A percentile compares a stretch with the other conserved stretches of the same genome.
These are phyloP conservation scores for Apaloderma vittatum DNA, from an alignment of 2,113 vertebrate species.

Conservation along the genomic window DNA sequence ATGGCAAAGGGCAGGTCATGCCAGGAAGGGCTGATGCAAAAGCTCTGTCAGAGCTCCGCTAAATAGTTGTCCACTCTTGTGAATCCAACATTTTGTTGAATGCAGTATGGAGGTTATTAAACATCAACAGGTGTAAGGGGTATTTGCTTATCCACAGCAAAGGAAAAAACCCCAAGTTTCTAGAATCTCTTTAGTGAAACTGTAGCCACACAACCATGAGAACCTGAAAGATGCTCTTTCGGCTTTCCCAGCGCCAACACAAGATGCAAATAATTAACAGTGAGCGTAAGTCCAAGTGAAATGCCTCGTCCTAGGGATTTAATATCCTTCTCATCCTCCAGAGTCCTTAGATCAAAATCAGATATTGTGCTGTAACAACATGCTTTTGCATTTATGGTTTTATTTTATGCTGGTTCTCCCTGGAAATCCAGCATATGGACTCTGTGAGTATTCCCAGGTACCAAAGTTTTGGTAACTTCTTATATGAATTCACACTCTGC, in stretches of 20 bases:
- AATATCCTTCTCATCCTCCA: background rate
- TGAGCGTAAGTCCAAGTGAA: background rate
- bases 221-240: background rate
- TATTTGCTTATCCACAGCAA: background rate
- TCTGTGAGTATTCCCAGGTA: background rate
- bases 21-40: background rate
- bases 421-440: background rate
- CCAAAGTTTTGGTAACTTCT: background rate
- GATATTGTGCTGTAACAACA: rapidly evolving
- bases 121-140: background rate
- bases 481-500: background rate
- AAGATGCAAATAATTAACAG: background rate
- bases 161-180: background rate
- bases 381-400: background rate
- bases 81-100: background rate
- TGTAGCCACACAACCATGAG: background rate
- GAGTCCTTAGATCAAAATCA: background rate
- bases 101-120: background rate
- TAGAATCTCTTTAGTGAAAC: background rate
- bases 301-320: background rate
- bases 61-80: rapidly evolving
- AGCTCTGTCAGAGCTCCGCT: background rate
- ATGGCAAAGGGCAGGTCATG: background rate
- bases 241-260: background rate
- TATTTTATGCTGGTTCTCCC: background rate